A percentile compares a stretch with the other conserved stretches of the same genome.
phyloP scores from a whole-genome alignment of 2,797 vertebrate genomes.

The Anguilla marmorata region DNA sequence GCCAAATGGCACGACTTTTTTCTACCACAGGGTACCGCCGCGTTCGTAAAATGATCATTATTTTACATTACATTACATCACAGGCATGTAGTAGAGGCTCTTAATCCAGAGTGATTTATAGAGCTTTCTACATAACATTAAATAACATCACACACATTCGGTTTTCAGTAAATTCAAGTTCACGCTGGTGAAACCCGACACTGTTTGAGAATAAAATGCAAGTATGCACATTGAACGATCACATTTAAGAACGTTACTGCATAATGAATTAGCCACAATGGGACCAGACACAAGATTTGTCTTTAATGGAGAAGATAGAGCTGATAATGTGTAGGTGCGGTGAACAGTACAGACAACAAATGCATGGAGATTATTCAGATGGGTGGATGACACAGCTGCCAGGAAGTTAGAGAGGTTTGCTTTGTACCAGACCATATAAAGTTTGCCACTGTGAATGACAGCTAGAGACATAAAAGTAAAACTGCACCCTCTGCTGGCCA shows the following conservation, averaged over 20 bases:
- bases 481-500: constrained; percentile 72
- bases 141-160: neutral
- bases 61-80: no score
- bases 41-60: neutral
- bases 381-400: neutral
- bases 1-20: neutral
- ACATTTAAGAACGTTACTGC: neutral
- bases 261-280: neutral
- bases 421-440: neutral
- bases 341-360: neutral
- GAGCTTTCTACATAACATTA: no score
- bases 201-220: neutral
- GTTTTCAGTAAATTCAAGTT: neutral
- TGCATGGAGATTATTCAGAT: neutral
- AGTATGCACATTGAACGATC: neutral
- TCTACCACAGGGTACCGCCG: neutral
- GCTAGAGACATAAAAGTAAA: constrained; percentile 45
- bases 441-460: neutral
- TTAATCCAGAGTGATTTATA: no score
- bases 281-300: neutral
- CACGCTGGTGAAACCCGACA: neutral
- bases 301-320: neutral
- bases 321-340: neutral
- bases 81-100: no score
- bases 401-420: neutral